Conservation (phyloP, 1,140 invertebrate species). For the Elymnias hypermnestra region DNA sequence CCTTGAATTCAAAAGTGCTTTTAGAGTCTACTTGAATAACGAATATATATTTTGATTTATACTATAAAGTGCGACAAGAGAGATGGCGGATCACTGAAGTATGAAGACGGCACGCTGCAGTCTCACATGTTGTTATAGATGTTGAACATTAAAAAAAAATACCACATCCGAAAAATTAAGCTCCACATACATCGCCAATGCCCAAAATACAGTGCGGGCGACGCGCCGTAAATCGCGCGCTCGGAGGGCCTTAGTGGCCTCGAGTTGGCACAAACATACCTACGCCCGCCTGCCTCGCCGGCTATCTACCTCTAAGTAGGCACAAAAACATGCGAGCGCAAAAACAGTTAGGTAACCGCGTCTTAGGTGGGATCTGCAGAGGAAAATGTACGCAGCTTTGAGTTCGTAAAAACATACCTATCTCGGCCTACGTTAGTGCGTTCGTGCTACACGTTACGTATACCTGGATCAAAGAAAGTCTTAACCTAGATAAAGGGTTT, state of each 20-base stretch:
- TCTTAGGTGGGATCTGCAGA: constrained; percentile 5
- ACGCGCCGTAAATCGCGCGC: constrained; percentile 68
- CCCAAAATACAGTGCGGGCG: constrained; percentile 71
- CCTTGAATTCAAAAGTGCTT: too few species aligned
- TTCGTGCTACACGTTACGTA: too few species aligned
- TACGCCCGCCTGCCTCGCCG: constrained; percentile 26
- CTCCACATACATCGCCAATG: constrained; percentile 49
- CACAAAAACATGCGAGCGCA: constrained; percentile 25
- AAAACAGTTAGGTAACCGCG: constrained; percentile 20
- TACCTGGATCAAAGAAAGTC: too few species aligned
- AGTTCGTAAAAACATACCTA: too few species aligned
- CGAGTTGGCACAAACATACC: constrained; percentile 54
- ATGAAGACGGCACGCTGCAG: too few species aligned
- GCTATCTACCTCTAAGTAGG: constrained; percentile 8
- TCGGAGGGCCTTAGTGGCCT: constrained; percentile 65
- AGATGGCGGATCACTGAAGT: too few species aligned
- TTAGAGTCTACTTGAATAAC: too few species aligned
- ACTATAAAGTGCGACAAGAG: too few species aligned
- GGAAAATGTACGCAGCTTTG: background rate
- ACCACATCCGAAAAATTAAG: constrained; percentile 33
- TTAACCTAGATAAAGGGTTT: background rate
- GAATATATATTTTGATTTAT: too few species aligned
- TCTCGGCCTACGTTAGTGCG: background rate
- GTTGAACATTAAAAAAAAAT: constrained; percentile 8
- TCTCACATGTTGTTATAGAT: too few species aligned